Evolutionary conservation across 1,140 invertebrate species (phyloP).

Genomic region (Drosophila fuyamai): DNA sequence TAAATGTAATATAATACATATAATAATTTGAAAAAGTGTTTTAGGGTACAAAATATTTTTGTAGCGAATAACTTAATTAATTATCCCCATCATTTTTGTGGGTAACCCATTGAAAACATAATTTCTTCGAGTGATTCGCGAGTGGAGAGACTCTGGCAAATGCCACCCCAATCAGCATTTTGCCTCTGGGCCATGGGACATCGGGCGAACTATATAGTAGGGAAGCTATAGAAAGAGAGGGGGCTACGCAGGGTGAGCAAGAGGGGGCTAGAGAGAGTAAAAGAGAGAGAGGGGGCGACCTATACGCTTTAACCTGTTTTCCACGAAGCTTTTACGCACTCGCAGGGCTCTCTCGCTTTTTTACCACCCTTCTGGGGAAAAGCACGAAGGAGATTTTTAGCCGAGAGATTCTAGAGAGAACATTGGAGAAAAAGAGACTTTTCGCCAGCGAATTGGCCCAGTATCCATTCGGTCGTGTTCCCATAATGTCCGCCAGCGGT

Average conservation of each 20-base stretch:
- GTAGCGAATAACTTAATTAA: no score
- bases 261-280: constrained; percentile 2
- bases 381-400: constrained; percentile 46
- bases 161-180: constrained; percentile 78
- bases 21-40: neutral
- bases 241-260: neutral
- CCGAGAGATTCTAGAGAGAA: constrained; percentile 21
- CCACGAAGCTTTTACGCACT: constrained; percentile 77
- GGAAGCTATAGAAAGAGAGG: constrained; percentile 4
- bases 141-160: constrained; percentile 42
- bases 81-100: neutral
- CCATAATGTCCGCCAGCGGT: constrained; percentile 84
- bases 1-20: no score
- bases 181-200: constrained; percentile 73
- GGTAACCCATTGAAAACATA: neutral
- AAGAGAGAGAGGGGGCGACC: constrained; percentile 26
- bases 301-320: constrained; percentile 79
- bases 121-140: constrained; percentile 16
- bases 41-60: no score
- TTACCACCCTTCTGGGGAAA: constrained; percentile 68
- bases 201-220: constrained; percentile 37
- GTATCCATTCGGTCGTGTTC: constrained; percentile 84
- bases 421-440: constrained; percentile 18
- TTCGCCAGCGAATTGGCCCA: constrained; percentile 74
- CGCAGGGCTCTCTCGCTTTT: constrained; percentile 28